Conservation (phyloP, 1,140 invertebrate species). For the Teleopsis dalmanni region DNA sequence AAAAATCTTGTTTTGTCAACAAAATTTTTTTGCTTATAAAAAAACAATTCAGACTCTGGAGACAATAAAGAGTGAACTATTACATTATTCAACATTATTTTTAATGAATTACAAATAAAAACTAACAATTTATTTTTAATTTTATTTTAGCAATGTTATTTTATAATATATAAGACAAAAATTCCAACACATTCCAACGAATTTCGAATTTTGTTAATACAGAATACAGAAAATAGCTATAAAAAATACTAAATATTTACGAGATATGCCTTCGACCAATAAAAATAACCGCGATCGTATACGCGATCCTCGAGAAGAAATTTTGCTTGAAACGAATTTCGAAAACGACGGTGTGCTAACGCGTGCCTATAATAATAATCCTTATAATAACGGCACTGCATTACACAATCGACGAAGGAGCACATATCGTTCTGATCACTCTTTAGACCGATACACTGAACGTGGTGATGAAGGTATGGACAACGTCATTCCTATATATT, state of each 20-base stretch:
- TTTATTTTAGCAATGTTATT: neutral
- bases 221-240: neutral
- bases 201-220: neutral
- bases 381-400: slow-evolving; percentile 19
- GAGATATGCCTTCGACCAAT: slow-evolving; percentile 3
- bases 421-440: slow-evolving; percentile 36
- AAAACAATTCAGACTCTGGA: neutral
- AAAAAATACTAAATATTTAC: neutral
- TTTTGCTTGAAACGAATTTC: slow-evolving; percentile 42
- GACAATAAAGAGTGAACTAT: neutral
- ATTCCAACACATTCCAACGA: neutral
- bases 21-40: too few relatives aligned
- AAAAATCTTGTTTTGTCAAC: too few relatives aligned
- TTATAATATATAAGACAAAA: neutral
- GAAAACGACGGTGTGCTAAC: slow-evolving; percentile 42
- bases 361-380: slow-evolving; percentile 40
- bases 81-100: neutral
- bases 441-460: slow-evolving; percentile 42
- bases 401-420: slow-evolving; percentile 31
- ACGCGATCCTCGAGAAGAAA: slow-evolving; percentile 40
- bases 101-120: neutral
- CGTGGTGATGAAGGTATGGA: slow-evolving; percentile 36
- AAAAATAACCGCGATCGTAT: slow-evolving; percentile 32
- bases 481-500: neutral
- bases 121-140: neutral